Conservation (phyloP, 2,888 invertebrate species). For the Tolmerus cingulatus region DNA sequence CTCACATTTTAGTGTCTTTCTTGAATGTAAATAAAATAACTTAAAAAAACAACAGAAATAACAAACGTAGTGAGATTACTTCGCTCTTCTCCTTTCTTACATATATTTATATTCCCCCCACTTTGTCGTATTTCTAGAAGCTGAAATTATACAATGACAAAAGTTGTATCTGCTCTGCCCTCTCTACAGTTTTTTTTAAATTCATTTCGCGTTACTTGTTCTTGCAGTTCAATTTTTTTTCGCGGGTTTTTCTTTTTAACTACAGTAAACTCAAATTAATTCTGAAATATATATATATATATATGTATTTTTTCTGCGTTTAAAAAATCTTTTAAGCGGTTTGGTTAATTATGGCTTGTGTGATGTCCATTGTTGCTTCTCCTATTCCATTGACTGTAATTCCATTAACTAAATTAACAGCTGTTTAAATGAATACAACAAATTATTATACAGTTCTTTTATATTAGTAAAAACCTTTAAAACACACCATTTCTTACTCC, state of each 20-base stretch:
- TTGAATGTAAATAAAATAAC: not conserved
- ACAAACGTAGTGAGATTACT: not conserved
- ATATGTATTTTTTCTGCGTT: not conserved
- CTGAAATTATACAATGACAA: not conserved
- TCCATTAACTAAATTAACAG: slow-evolving; percentile 78
- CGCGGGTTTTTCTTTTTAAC: not conserved
- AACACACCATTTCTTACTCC: slow-evolving; percentile 61
- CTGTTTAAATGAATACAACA: slow-evolving; percentile 55
- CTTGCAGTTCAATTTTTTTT: not conserved
- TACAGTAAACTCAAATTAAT: not conserved
- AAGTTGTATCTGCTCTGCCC: not conserved
- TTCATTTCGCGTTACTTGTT: not conserved
- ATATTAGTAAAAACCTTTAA: not conserved
- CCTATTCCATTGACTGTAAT: slow-evolving; percentile 78
- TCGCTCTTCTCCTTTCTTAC: not conserved
- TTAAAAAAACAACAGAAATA: not conserved
- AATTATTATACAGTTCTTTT: slow-evolving; percentile 36
- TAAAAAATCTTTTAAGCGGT: slow-evolving; percentile 56
- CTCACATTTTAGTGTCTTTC: not conserved
- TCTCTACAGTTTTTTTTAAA: not conserved
- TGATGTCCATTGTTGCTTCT: slow-evolving; percentile 76
- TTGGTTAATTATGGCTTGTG: slow-evolving; percentile 65
- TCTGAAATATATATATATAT: no score
- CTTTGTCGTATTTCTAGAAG: not conserved
- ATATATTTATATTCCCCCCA: not conserved